Conservation (phyloP, 2,113 vertebrate genomes). For the Eulemur rufifrons region DNA sequence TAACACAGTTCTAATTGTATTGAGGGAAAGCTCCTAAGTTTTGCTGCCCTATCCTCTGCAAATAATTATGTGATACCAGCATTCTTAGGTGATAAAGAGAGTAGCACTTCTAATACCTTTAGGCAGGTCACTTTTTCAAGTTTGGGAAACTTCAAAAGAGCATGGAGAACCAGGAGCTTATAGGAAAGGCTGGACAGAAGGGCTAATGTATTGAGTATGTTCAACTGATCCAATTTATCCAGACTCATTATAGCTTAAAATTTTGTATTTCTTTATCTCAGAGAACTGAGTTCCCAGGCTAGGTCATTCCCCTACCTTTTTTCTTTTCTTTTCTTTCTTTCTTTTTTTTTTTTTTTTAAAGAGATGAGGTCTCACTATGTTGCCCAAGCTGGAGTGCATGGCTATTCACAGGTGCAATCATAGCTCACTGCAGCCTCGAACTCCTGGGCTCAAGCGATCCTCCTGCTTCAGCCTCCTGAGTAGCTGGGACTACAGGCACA, state of each 20-base stretch:
- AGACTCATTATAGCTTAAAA: background rate
- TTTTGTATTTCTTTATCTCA: background rate
- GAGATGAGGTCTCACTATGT: background rate
- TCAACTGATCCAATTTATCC: background rate
- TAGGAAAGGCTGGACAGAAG: constrained; percentile 45
- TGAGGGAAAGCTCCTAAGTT: background rate
- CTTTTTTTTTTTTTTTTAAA: background rate
- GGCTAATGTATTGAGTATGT: background rate
- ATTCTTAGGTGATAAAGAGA: background rate
- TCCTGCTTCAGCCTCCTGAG: background rate
- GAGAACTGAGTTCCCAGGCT: background rate
- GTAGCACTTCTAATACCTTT: background rate
- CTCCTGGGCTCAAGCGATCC: background rate
- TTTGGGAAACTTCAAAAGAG: constrained; percentile 21
- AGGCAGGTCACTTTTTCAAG: background rate
- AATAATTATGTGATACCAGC: background rate
- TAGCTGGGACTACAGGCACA: background rate
- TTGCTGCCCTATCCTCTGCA: background rate
- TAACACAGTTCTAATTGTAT: background rate
- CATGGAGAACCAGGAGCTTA: background rate
- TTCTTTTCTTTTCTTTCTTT: background rate
- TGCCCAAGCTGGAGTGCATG: background rate
- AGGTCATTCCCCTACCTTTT: background rate
- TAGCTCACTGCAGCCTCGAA: background rate
- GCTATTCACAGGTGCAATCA: background rate